phyloP scores from a whole-genome alignment of 2,797 vertebrate genomes.

The Pteronotus mesoamericanus region DNA sequence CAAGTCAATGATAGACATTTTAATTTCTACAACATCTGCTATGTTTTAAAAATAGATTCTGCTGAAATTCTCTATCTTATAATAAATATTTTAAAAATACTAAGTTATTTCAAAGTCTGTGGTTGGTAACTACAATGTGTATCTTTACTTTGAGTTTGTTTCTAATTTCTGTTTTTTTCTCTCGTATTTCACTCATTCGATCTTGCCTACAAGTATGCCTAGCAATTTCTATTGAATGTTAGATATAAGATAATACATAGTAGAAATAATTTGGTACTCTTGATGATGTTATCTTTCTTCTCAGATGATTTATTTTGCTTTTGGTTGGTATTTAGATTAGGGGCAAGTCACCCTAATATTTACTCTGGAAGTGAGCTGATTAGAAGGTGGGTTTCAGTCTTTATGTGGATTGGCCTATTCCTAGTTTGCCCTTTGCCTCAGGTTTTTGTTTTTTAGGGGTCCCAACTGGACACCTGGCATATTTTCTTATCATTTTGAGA shows the following conservation, averaged over 20 bases:
- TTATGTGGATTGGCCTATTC: neutral
- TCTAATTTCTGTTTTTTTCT: neutral
- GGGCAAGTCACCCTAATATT: neutral
- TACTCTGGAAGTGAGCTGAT: neutral
- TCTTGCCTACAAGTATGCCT: neutral
- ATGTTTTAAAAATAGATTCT: neutral
- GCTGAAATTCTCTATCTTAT: neutral
- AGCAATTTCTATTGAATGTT: slow-evolving; percentile 15
- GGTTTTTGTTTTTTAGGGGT: neutral
- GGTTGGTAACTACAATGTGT: neutral
- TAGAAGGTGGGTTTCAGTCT: neutral
- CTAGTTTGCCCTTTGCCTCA: neutral
- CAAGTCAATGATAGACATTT: neutral
- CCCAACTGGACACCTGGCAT: neutral
- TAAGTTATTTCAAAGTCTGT: neutral
- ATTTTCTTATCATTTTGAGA: neutral
- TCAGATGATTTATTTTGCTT: neutral
- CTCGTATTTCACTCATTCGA: neutral
- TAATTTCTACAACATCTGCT: neutral
- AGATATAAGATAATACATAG: neutral
- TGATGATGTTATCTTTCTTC: neutral
- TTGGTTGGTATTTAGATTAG: neutral
- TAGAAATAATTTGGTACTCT: neutral
- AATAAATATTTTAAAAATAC: neutral
- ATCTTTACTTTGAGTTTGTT: neutral